Base-by-base conservation (phyloP, 2,888 invertebrate genomes). In the Drosophila fulvimacula region DNA sequence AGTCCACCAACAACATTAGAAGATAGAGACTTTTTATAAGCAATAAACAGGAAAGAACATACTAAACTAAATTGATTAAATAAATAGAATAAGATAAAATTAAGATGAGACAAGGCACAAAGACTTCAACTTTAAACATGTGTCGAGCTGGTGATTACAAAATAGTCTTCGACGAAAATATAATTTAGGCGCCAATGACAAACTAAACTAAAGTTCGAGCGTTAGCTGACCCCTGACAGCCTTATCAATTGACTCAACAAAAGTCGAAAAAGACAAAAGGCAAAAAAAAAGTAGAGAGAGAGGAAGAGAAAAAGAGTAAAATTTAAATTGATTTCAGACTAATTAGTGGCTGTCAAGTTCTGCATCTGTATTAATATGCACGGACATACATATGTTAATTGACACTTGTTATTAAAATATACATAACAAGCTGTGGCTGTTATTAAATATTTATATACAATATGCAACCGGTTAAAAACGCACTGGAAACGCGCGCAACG, bases 401-500 rank as follows among this genome's bases (percentile, higher is more conserved):
- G 58, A 73, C 76, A 81, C 84, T 77, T 70, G 67, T 59, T 53
- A 53, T 61, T 49, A 63, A 66, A 79, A 64, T 58, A 64, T 56
- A 51, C 39, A 68, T 60, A 76, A 73, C 64, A 69, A 65, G 64
- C 58, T 56, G 61, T 48, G 21, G 21, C 13, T 36, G 42, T 55
- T 59, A 75, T 69, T 58, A 48, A 63, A 51, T 76, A 74, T 69
- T 67, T 79, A 84, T 76, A 76, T 69, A 70, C 58, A 66, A 39
- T 42, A n/a, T 55, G 63, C 70, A 77, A 81, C 75, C 81, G 77
- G 76, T 81, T 81, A 75, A 77, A 81, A 65, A 55, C 73, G 73
- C 74, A 38, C 30, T 41, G 10, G 55, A 81, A 70, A 64, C 81
- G 68, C 65, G 59, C n/a, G 66, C 44, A 17, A 30, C 61, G 60